phyloP scores from a whole-genome alignment of 2,888 invertebrate genomes.

The Stenodera caucasica region DNA sequence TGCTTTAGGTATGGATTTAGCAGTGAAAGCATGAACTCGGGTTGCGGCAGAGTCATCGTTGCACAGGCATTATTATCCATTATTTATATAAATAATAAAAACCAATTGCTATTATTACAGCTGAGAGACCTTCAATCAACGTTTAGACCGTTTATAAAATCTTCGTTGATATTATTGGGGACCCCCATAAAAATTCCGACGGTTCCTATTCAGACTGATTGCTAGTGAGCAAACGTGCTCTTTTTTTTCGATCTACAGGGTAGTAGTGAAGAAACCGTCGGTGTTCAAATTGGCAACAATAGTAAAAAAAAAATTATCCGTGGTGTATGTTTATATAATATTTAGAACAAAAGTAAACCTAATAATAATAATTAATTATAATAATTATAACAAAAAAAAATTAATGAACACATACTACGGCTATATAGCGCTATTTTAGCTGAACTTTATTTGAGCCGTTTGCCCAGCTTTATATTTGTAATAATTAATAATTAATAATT shows the following conservation, averaged over 20 bases:
- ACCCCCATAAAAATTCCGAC: constrained; percentile 4
- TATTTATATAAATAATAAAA: neutral
- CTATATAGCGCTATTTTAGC: constrained; percentile 33
- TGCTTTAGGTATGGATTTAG: constrained; percentile 56
- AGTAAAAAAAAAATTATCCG: constrained; percentile 17
- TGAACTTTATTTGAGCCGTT: constrained; percentile 43
- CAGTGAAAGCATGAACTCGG: constrained; percentile 52
- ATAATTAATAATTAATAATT: constrained; percentile 9
- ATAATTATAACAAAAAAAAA: neutral
- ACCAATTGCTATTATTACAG: constrained; percentile 17
- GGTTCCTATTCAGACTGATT: constrained; percentile 22
- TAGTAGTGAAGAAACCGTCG: constrained; percentile 43
- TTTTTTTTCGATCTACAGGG: constrained; percentile 41
- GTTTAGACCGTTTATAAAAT: constrained; percentile 21
- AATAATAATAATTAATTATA: neutral
- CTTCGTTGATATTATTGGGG: constrained; percentile 9
- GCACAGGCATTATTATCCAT: constrained; percentile 46
- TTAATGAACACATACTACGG: constrained; percentile 21
- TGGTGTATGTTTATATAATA: constrained; percentile 24
- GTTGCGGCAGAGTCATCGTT: constrained; percentile 50
- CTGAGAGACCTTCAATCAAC: constrained; percentile 30
- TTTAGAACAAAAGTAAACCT: no score
- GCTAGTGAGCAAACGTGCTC: constrained; percentile 21
- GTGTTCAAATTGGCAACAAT: constrained; percentile 25
- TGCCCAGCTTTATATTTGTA: constrained; percentile 37